Evolutionary conservation across 37 sponge, comb jelly and placozoan species (phyloP).

Genomic region (Cliona cf. orientalis): DNA sequence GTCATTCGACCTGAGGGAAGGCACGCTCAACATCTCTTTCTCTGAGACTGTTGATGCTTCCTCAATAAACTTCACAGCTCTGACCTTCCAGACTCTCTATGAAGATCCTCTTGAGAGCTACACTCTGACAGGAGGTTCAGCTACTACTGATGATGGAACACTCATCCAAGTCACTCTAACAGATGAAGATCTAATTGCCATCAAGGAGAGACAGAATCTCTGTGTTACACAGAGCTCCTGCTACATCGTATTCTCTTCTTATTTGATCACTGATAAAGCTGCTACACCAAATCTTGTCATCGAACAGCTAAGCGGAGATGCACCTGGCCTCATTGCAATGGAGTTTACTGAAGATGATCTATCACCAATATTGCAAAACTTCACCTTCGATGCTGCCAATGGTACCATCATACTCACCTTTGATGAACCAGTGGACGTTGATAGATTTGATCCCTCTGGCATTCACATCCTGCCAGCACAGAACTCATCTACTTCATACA

Average conservation of each 20-base stretch:
- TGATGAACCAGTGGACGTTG: slow-evolving; percentile 83
- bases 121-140: slow-evolving; percentile 66
- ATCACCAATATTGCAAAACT: slow-evolving; percentile 47
- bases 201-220: slow-evolving; percentile 63
- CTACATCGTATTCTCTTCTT: slow-evolving; percentile 77
- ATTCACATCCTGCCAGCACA: slow-evolving; percentile 60
- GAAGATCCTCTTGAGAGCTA: slow-evolving; percentile 55
- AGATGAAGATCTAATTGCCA: slow-evolving; percentile 55
- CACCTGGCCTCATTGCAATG: slow-evolving; percentile 78
- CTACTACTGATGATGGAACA: slow-evolving; percentile 45
- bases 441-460: slow-evolving; percentile 50
- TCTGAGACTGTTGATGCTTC: slow-evolving; percentile 79
- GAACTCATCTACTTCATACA: slow-evolving; percentile 54
- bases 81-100: slow-evolving; percentile 84
- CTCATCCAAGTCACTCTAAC: slow-evolving; percentile 51
- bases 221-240: slow-evolving; percentile 75
- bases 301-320: slow-evolving; percentile 39
- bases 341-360: slow-evolving; percentile 58
- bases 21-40: slow-evolving; percentile 64
- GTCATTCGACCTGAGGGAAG: slow-evolving; percentile 66
- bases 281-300: slow-evolving; percentile 44
- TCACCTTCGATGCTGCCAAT: slow-evolving; percentile 58
- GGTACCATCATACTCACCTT: slow-evolving; percentile 75
- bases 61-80: slow-evolving; percentile 52
- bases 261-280: slow-evolving; percentile 73